Base-by-base conservation (phyloP, 2,888 invertebrate species). In the Tenthredo notha region DNA sequence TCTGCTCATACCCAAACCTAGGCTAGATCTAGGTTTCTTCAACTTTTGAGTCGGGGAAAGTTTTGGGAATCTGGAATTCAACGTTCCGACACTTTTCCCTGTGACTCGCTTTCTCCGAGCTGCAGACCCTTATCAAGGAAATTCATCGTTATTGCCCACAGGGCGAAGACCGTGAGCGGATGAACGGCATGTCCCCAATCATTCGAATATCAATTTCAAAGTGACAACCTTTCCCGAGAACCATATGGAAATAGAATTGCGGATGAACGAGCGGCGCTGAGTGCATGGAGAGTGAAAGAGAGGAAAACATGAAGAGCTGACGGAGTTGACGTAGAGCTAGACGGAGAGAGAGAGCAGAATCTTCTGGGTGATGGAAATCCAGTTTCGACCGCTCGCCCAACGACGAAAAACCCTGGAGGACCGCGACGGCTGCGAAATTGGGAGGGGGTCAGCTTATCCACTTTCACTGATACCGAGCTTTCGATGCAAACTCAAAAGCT, bases 121-220 rank as follows among this genome's bases (percentile, higher is more conserved):
- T 40, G 7, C 33, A 15, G 12, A 12, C 33, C 50, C 61, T 25
- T 80, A 80, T 80, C 80, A 40, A 80, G 58, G 5, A 61, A 80
- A 80, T 80, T 25, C 80, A 80, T 80, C 80, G 80, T 50, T 50
- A 80, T 80, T 80, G 58, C 61, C 80, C 61, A 61, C 6, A 21
- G 61, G 80, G 33, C 25, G 72, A 74, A 21, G 40, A 43, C 43
- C 72, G 72, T 74, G 40, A 43, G 72, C 61, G 40, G 40, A 80
- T 21, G 37, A 33, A 80, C 29, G 58, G 58, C 80, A n/a, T 21
- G 47, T 10, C 80, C 61, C 58, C 80, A 61, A 80, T 88, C 88
- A 88, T 91, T 91, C 90, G 90, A 92, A 92, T 92, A 92, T 92
- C 92, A 92, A 92, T 92, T 92, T 89, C 88, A 88, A 87, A 88